Evolutionary conservation across 2,888 invertebrate genomes (phyloP).

Genomic region (Eilema caniola): DNA sequence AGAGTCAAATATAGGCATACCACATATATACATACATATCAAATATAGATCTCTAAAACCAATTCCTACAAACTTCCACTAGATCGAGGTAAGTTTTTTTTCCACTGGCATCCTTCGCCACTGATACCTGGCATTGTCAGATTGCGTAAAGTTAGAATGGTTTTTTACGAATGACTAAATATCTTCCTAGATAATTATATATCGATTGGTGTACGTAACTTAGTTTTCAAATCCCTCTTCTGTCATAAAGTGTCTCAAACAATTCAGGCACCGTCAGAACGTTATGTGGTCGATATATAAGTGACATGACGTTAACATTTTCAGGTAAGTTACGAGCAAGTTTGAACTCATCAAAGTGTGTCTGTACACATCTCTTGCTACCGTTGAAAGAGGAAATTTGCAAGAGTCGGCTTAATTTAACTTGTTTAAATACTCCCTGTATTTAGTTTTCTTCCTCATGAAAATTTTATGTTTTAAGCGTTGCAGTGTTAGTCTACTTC

Average conservation of each 20-base stretch:
- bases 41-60: too few species aligned
- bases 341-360: neutral
- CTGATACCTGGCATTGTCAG: too few species aligned
- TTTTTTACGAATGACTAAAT: neutral
- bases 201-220: neutral
- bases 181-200: neutral
- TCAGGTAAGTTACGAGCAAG: neutral
- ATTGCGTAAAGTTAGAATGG: too few species aligned
- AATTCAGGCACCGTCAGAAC: neutral
- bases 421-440: slow-evolving; percentile 18
- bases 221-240: neutral
- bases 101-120: too few species aligned
- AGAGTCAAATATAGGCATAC: too few species aligned
- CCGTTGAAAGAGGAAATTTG: slow-evolving; percentile 14
- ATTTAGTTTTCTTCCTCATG: slow-evolving; percentile 3
- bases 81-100: too few species aligned
- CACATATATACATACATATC: too few species aligned
- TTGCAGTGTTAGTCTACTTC: neutral
- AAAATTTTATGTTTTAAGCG: slow-evolving; percentile 6
- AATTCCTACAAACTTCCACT: too few species aligned
- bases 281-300: neutral
- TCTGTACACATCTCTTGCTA: slow-evolving; percentile 13
- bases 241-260: neutral
- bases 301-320: slow-evolving; percentile 2
- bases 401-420: slow-evolving; percentile 13